Conservation (phyloP, 2,113 vertebrate genomes). For the Tyrannus savana region DNA sequence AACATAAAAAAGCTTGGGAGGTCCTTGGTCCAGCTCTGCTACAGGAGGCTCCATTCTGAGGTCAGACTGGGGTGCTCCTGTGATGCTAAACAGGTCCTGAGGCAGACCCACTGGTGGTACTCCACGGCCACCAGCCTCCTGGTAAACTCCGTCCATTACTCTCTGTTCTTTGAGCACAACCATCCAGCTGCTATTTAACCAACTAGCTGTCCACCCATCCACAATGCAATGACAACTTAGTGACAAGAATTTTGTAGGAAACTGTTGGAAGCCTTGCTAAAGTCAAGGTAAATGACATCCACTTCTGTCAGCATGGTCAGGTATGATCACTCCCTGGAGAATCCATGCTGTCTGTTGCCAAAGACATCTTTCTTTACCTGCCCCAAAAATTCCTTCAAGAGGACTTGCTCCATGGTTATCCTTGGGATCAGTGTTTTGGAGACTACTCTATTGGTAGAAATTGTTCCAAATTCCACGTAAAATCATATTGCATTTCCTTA, state of each 20-base stretch:
- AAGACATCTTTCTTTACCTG: not conserved
- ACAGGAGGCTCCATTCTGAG: not conserved
- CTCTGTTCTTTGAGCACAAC: not conserved
- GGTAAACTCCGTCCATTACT: not conserved
- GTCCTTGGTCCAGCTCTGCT: not conserved
- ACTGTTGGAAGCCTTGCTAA: not conserved
- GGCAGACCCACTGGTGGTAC: not conserved
- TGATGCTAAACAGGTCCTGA: not conserved
- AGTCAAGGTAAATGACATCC: not conserved
- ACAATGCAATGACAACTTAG: not conserved
- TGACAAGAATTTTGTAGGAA: not conserved
- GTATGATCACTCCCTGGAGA: not conserved
- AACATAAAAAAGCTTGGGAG: not conserved
- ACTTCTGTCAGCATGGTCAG: not conserved
- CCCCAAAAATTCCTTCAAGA: not conserved
- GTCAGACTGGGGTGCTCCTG: fast-evolving
- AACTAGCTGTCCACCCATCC: not conserved
- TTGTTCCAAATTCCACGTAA: not conserved
- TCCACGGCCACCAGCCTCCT: not conserved
- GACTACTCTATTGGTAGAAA: not conserved
- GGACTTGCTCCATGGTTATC: not conserved
- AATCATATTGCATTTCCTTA: not conserved
- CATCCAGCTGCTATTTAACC: not conserved
- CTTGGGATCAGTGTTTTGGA: not conserved
- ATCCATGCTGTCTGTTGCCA: not conserved